Evolutionary conservation across 2,113 vertebrate genomes (phyloP).

Genomic region (Brevimyrus niger): DNA sequence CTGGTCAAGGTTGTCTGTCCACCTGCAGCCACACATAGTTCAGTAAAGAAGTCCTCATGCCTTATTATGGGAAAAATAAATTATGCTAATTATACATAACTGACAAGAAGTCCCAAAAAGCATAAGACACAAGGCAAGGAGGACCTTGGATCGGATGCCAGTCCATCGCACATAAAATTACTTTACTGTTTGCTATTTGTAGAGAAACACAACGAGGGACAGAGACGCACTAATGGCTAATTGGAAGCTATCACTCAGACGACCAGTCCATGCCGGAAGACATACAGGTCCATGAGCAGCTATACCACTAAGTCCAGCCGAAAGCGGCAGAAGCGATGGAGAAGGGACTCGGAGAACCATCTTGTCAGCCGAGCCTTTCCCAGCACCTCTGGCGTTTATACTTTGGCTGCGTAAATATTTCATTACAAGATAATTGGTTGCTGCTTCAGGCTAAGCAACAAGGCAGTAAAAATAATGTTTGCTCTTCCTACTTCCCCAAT

Average conservation of each 20-base stretch:
- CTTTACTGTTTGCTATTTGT: not conserved
- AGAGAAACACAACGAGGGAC: not conserved
- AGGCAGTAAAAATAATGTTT: conserved; percentile 47
- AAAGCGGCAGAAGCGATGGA: conserved; percentile 26
- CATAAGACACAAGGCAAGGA: not conserved
- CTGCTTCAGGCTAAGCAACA: conserved; percentile 64
- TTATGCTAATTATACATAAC: not conserved
- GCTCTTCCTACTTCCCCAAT: conserved; percentile 48
- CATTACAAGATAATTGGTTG: conserved; percentile 68
- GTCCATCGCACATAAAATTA: not conserved
- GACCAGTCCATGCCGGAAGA: too few species aligned
- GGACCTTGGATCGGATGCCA: not conserved
- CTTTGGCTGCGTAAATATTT: conserved; percentile 71
- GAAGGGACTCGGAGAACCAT: conserved; percentile 40
- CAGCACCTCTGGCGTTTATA: conserved; percentile 57
- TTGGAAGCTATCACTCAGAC: not conserved
- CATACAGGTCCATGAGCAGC: not conserved
- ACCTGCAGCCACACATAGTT: not conserved
- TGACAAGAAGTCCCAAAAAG: not conserved
- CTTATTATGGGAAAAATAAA: not conserved
- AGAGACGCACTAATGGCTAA: not conserved
- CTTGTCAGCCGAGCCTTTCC: conserved; percentile 55
- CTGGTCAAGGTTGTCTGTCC: not conserved
- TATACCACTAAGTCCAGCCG: not conserved
- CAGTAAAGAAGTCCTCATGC: not conserved